Conservation (phyloP, 2,888 invertebrate genomes). For the Lasioglossum pauxillum region DNA sequence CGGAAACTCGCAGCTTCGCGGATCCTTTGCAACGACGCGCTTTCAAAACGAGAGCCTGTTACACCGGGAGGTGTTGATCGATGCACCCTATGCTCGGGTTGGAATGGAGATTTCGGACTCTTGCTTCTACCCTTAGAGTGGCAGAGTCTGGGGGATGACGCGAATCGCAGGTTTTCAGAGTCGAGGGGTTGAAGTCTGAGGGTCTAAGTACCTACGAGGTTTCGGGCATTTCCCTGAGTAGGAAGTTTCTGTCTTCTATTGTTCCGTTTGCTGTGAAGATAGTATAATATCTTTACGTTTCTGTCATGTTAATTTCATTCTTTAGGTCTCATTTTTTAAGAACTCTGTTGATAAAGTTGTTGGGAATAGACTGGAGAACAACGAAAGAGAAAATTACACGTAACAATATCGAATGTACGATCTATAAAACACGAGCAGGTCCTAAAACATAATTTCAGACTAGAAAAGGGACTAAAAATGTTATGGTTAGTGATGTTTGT, state of each 20-base stretch:
- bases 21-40: not conserved
- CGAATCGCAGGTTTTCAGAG: not conserved
- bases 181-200: not conserved
- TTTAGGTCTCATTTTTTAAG: not conserved
- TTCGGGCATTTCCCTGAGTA: not conserved
- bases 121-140: not conserved
- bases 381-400: too few species aligned
- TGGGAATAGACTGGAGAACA: too few species aligned
- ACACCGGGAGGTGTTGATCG: not conserved
- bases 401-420: too few species aligned
- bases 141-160: not conserved
- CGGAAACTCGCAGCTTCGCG: conserved; percentile 30
- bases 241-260: not conserved
- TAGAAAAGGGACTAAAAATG: not conserved
- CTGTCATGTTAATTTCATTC: not conserved
- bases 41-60: not conserved
- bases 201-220: not conserved
- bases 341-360: not conserved
- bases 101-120: not conserved
- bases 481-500: not conserved
- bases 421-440: not conserved
- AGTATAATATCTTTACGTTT: not conserved
- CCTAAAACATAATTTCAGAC: not conserved
- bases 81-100: conserved; percentile 7
- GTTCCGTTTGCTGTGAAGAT: not conserved